phyloP scores from a whole-genome alignment of 2,797 vertebrate genomes.

The Alauda arvensis region DNA sequence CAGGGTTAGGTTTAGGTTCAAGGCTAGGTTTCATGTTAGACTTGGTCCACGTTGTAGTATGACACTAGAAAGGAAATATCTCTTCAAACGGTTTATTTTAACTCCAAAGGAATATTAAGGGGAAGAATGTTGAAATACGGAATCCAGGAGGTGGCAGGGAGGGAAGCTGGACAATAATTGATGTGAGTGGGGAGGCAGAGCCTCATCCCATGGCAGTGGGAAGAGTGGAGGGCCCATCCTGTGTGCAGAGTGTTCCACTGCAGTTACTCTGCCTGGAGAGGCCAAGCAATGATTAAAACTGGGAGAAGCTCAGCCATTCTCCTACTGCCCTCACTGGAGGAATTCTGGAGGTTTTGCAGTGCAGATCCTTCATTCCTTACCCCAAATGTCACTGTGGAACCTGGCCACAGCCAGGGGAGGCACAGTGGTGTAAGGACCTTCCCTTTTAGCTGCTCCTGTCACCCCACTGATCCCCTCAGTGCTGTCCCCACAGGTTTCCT shows the following conservation, averaged over 20 bases:
- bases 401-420: not conserved
- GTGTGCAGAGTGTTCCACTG: not conserved
- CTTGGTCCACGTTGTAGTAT: constrained; percentile 17
- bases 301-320: not conserved
- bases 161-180: not conserved
- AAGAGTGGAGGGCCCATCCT: not conserved
- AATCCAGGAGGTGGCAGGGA: constrained; percentile 10
- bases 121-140: constrained; percentile 4
- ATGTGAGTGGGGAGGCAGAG: not conserved
- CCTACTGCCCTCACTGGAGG: not conserved
- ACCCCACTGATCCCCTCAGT: not conserved
- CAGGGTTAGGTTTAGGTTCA: not conserved
- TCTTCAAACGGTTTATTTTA: constrained; percentile 57
- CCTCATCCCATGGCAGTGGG: not conserved
- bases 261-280: not conserved
- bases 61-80: constrained; percentile 51
- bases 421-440: not conserved
- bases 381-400: not conserved
- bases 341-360: not conserved
- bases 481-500: not conserved
- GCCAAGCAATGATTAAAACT: not conserved
- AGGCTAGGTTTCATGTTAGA: not conserved
- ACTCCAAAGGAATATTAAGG: constrained; percentile 36
- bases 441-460: not conserved
- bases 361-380: not conserved